Conservation (phyloP, 2,113 vertebrate species). For the Pleuronectes platessa region DNA sequence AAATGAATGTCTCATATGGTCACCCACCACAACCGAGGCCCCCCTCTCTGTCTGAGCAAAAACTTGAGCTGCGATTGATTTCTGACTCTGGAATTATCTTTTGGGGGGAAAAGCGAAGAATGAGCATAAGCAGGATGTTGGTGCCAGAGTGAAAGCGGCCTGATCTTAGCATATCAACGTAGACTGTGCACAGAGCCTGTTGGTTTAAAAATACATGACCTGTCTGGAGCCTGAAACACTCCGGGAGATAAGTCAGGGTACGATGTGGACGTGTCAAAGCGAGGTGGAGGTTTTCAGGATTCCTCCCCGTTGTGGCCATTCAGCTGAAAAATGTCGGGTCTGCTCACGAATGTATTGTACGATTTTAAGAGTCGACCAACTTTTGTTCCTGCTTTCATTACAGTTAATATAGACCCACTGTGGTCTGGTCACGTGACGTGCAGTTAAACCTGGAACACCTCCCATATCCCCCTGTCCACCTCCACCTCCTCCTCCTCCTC, state of each 20-base stretch:
- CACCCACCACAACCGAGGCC: not conserved
- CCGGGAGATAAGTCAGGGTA: not conserved
- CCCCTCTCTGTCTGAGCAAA: not conserved
- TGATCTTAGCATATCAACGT: not conserved
- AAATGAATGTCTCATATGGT: constrained; percentile 44
- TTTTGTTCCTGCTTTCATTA: not conserved
- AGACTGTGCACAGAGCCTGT: constrained; percentile 14
- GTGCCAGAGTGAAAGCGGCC: constrained; percentile 29
- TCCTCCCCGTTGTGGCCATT: not conserved
- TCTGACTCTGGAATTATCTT: not conserved
- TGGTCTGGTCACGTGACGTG: constrained; percentile 6
- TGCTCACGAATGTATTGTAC: constrained; percentile 60
- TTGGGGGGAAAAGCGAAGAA: constrained; percentile 11
- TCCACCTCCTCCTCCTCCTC: not conserved
- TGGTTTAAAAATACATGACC: constrained; percentile 43
- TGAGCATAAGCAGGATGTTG: constrained; percentile 4
- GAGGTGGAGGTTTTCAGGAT: not conserved
- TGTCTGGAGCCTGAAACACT: constrained; percentile 9
- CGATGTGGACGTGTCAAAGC: constrained; percentile 14
- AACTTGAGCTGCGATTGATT: not conserved
- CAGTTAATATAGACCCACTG: not conserved
- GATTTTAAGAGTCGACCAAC: constrained; percentile 11
- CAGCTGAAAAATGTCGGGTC: constrained; percentile 28
- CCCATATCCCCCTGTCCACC: not conserved
- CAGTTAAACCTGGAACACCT: not conserved